phyloP scores from a whole-genome alignment of 2,113 vertebrate genomes.

The Urocynchramus pylzowi region DNA sequence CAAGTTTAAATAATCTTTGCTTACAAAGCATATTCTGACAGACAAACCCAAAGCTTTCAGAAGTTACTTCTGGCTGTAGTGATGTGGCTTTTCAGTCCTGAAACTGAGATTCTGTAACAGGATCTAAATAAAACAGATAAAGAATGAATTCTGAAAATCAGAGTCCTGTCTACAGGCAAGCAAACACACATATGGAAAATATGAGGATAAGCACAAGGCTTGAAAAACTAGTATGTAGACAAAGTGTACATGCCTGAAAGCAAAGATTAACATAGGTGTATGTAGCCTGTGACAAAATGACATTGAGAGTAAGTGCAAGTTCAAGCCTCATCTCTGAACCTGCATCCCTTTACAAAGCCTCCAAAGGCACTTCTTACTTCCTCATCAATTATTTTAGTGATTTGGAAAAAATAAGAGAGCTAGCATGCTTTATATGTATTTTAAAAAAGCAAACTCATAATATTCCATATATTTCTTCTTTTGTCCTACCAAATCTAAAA shows the following conservation, averaged over 20 bases:
- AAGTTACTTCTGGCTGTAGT: background rate
- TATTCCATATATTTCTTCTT: background rate
- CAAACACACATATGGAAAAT: background rate
- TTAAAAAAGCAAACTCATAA: background rate
- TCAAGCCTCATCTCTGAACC: background rate
- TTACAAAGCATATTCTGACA: background rate
- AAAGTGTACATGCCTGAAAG: background rate
- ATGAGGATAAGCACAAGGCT: background rate
- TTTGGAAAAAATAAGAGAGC: background rate
- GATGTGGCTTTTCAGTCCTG: background rate
- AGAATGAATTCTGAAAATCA: background rate
- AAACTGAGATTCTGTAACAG: background rate
- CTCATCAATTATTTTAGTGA: background rate
- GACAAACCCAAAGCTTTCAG: background rate
- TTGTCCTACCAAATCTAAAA: background rate
- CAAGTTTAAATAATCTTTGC: background rate
- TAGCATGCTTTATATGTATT: background rate
- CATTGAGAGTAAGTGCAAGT: background rate
- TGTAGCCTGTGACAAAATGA: background rate
- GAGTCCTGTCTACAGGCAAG: background rate
- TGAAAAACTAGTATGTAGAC: background rate
- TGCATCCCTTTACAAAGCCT: background rate
- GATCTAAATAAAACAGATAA: background rate
- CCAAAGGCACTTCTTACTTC: background rate
- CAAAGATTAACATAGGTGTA: background rate